These are phyloP conservation scores for Zhuqinia jingwanae DNA, from an alignment of 2,888 invertebrate genomes.

Conservation along the genomic window DNA sequence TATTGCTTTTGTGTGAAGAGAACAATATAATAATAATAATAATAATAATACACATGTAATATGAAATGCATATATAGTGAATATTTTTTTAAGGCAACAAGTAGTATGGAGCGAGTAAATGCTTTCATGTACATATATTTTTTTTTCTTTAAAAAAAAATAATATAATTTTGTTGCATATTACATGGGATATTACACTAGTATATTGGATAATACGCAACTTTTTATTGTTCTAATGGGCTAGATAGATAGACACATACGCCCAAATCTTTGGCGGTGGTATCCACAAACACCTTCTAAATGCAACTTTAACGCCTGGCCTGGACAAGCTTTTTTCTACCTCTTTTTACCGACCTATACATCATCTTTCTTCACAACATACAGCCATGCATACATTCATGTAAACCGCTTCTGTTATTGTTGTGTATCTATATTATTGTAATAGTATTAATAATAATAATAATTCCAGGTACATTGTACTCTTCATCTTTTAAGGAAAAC, in stretches of 20 bases:
- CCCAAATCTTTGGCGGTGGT: constrained; percentile 66
- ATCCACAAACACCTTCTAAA: constrained; percentile 61
- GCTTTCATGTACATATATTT: constrained; percentile 7
- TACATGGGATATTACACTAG: too few species aligned
- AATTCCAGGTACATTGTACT: constrained; percentile 12
- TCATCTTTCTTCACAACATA: constrained; percentile 60
- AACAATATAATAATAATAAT: too few species aligned
- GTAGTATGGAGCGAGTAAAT: constrained; percentile 10
- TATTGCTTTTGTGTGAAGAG: constrained; percentile 46
- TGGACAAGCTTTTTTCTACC: neutral
- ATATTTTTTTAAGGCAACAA: too few species aligned
- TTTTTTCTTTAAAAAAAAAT: constrained; percentile 1
- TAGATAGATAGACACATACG: constrained; percentile 51
- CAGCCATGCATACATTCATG: neutral
- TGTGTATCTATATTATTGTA: too few species aligned
- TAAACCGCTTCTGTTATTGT: constrained; percentile 39
- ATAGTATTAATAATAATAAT: constrained; percentile 53
- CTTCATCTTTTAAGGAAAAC: neutral
- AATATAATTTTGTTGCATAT: constrained; percentile 34
- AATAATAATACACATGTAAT: too few species aligned
- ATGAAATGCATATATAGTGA: too few species aligned
- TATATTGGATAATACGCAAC: constrained; percentile 31
- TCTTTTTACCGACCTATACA: constrained; percentile 43
- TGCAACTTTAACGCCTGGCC: constrained; percentile 62
- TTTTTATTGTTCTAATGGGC: constrained; percentile 26